Evolutionary conservation across 2,888 invertebrate species (phyloP).

Genomic region (Caenorhabditis angaria): DNA sequence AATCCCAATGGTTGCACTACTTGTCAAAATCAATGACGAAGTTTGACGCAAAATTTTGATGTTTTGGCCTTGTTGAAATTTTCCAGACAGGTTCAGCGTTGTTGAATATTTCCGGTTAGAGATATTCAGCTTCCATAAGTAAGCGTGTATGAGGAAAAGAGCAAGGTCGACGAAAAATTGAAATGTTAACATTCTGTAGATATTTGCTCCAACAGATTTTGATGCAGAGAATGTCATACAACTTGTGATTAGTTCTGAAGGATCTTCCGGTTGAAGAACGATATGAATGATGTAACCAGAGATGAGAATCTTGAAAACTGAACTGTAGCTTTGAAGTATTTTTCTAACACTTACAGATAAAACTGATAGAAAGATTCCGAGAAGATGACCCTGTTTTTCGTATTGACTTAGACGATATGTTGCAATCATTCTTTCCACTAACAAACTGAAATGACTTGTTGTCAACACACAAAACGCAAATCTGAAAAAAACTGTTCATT

Average conservation of each 20-base stretch:
- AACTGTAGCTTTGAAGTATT: background rate
- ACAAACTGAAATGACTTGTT: slow-evolving; percentile 27
- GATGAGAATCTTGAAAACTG: slow-evolving; percentile 20
- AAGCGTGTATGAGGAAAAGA: slow-evolving; percentile 19
- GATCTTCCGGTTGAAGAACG: slow-evolving; percentile 24
- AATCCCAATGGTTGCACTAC: slow-evolving; percentile 21
- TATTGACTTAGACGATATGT: slow-evolving; percentile 21
- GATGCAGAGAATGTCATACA: slow-evolving; percentile 38
- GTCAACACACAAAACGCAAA: slow-evolving; percentile 27
- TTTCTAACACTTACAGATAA: slow-evolving; percentile 22
- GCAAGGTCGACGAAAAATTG: slow-evolving; percentile 23
- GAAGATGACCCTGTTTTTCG: slow-evolving; percentile 26
- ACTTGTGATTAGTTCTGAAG: slow-evolving; percentile 35
- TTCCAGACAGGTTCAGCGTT: slow-evolving; percentile 11
- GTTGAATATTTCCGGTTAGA: background rate
- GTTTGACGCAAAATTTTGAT: slow-evolving; percentile 26
- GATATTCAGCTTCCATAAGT: slow-evolving; percentile 6
- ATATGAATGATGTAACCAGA: slow-evolving; percentile 20
- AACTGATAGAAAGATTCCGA: slow-evolving; percentile 22
- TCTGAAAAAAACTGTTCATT: slow-evolving; percentile 14
- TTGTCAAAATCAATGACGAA: slow-evolving; percentile 15
- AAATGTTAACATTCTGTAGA: slow-evolving; percentile 29
- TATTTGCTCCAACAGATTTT: slow-evolving; percentile 16
- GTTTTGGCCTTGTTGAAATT: slow-evolving; percentile 34
- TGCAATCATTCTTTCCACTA: slow-evolving; percentile 33